Evolutionary conservation across 2,888 invertebrate genomes (phyloP).

Genomic region (Oscheius sp.): DNA sequence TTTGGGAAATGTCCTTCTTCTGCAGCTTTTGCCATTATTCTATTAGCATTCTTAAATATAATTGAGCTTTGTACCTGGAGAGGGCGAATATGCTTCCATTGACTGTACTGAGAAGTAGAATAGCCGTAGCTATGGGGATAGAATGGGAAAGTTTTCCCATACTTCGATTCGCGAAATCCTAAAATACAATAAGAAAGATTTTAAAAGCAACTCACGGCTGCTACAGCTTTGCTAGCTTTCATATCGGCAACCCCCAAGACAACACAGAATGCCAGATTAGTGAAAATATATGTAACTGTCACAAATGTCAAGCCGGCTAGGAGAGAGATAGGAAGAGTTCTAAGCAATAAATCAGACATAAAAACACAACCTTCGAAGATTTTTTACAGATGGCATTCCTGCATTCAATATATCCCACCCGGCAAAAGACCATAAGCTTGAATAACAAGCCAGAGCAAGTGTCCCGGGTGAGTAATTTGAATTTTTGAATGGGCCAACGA

Average conservation of each 20-base stretch:
- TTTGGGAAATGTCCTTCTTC: conserved; percentile 26
- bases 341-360: neutral
- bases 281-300: conserved; percentile 1
- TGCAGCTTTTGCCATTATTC: conserved; percentile 20
- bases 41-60: neutral
- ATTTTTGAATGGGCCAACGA: conserved; percentile 2
- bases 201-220: neutral
- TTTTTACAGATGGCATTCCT: conserved; percentile 16
- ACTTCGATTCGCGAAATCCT: conserved; percentile 20
- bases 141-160: neutral
- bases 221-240: conserved; percentile 10
- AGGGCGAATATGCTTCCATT: conserved; percentile 25
- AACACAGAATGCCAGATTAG: neutral
- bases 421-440: conserved; percentile 22
- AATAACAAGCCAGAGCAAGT: conserved; percentile 10
- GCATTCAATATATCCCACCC: conserved; percentile 29
- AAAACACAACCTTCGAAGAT: conserved; percentile 6
- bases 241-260: conserved; percentile 6
- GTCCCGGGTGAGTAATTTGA: neutral
- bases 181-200: neutral
- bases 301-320: conserved; percentile 17
- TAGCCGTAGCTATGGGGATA: conserved; percentile 21
- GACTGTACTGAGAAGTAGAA: conserved; percentile 17
- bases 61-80: neutral
- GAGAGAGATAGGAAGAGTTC: conserved; percentile 19